Evolutionary conservation across 2,113 vertebrate species (phyloP).

Genomic region (Ciconia stormi): DNA sequence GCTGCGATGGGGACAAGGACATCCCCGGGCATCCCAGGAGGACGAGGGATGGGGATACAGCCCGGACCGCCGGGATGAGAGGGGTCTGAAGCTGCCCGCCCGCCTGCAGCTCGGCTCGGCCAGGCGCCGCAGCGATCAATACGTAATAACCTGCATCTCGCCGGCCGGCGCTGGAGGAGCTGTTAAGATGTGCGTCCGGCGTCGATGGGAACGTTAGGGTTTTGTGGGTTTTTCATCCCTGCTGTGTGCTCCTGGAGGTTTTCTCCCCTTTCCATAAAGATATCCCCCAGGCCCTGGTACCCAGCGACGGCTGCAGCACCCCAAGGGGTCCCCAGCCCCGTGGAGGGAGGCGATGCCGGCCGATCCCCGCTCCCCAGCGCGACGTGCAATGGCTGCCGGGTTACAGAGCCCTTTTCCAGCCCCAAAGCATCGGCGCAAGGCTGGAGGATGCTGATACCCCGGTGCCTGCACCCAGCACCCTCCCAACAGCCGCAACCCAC

Average conservation of each 20-base stretch:
- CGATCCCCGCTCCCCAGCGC: rapidly evolving
- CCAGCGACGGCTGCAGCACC: rapidly evolving
- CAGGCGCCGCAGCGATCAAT: rapidly evolving
- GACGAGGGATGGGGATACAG: background rate
- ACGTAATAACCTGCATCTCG: rapidly evolving
- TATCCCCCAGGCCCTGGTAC: no score
- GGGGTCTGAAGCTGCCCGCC: rapidly evolving
- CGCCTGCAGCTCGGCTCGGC: rapidly evolving
- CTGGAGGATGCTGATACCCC: background rate
- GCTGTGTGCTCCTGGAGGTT: rapidly evolving
- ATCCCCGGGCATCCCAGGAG: rapidly evolving
- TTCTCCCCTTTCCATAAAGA: background rate
- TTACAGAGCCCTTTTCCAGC: background rate
- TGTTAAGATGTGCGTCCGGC: rapidly evolving
- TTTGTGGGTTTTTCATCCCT: background rate
- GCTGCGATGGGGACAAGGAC: background rate
- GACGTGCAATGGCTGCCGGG: rapidly evolving
- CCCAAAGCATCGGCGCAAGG: rapidly evolving
- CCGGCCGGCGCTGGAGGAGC: background rate
- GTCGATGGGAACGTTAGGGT: rapidly evolving
- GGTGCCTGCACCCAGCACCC: rapidly evolving
- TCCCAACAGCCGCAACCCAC: rapidly evolving
- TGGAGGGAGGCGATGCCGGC: rapidly evolving
- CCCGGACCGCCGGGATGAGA: rapidly evolving
- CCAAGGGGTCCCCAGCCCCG: background rate